Evolutionary conservation across 2,797 vertebrate species (phyloP), one percentile per base, ranked within the genome.

Genomic region (Epinephelus malabaricus): DNA sequence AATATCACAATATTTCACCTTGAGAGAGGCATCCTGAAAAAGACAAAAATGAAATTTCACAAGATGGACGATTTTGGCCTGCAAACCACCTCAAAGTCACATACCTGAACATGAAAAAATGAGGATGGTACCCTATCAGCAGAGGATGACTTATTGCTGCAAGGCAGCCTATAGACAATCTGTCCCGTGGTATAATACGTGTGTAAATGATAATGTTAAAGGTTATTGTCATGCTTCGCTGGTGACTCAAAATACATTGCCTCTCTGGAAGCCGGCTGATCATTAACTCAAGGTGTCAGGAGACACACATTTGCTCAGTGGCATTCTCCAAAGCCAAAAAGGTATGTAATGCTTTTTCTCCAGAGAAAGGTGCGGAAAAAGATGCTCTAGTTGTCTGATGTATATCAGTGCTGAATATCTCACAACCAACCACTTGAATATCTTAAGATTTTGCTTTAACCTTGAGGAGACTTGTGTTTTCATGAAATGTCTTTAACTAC

Each of bases 121-220:
- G 88, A 91, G 87, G 83, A 74, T 43, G 81, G 80, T 43, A 78
- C 63, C 87, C 79, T 88, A 90, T 94, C 90, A 88, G 91, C 62
- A 79, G 79, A 25, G 78, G 79, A 89, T 95, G 93, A 95, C 86
- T 91, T 89, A 95, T 93, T 82, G 87, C 89, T 80, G 83, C 45
- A 1, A 86, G 85, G 90, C 76, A 70, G 86, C 91, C 88, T 92
- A 93, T 91, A 92, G 93, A 93, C 91, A 93, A 93, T 92, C 91
- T 92, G 93, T 93, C 91, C 91, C 45, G 54, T 68, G 65, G 81
- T 89, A 89, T 94, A 94, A 93, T 94, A 81, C 85, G 89, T 89
- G 89, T 90, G 91, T 93, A 95, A 94, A 95, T 94, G 90, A 93
- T 93, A 94, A 94, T 92, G 91, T 90, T 94, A 96, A 96, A 95